Evolutionary conservation across 2,113 vertebrate genomes (phyloP), one percentile per base, ranked within the genome.

Genomic region (Myxocyprinus asiaticus): DNA sequence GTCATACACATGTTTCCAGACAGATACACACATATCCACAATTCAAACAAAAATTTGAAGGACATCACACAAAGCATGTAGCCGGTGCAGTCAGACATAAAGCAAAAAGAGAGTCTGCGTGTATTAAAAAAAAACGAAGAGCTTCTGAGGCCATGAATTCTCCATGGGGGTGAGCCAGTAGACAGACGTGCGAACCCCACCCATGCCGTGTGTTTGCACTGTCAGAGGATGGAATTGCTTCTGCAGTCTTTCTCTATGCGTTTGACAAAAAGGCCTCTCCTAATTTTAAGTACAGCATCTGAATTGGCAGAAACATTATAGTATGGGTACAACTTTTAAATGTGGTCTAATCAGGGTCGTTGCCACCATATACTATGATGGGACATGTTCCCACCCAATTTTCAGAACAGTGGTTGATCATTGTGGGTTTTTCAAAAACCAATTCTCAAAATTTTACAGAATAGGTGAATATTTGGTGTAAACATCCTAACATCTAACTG

Each of bases 11-110:
- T 33, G 15, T 8, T 42, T 7, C 48, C 63, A 63, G n/a, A 6
- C 33, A 17, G 58, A 65, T 51, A 55, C 50, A 62, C 66, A 78
- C 62, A 72, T 76, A 69, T 33, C 22, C 22, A 33, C 22, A 76
- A 67, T 51, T 61, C 79, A 78, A 51, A 22, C 14, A 63, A 64
- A 82, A 73, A 44, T 69, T 1, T 80, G 84, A 85, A 83, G 84
- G 82, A 70, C 82, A 82, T 71, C 55, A 15, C 82, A 85, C 82
- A 85, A 85, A 85, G 84, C 70, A 67, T 72, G 50, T 53, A 63
- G 33, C 74, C 42, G n/a, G 33, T 50, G 72, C 58, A 61, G 63
- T 53, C 12, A 79, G 67, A 67, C 3, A 5, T 42, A 7, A 70
- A 76, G 33, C 42, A 61, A 77, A 68, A 72, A 63, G 9, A 12